These are phyloP conservation scores for Hydra vulgaris DNA, from an alignment of 30 jellyfish, hydroid and myxozoan genomes.

Conservation along the genomic window DNA sequence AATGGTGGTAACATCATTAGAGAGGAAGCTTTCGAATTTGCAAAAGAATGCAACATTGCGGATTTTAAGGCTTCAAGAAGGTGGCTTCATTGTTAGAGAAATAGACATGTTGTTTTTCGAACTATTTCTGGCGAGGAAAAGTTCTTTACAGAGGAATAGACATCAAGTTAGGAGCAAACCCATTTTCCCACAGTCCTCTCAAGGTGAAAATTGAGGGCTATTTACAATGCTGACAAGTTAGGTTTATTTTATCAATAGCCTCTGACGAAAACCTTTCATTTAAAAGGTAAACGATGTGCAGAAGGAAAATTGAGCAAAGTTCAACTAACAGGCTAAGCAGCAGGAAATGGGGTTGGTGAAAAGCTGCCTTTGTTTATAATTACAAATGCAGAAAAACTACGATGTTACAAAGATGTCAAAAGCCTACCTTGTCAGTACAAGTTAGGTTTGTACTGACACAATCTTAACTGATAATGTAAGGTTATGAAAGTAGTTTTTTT, in stretches of 20 bases:
- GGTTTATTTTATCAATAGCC: conserved; percentile 33
- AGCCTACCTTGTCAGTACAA: conserved; percentile 25
- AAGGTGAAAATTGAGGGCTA: conserved; percentile 13
- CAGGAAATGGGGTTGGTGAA: conserved; percentile 40
- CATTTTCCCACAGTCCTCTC: conserved; percentile 33
- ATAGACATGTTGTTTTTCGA: conserved; percentile 25
- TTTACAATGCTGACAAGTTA: conserved; percentile 43
- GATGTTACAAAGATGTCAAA: conserved; percentile 9
- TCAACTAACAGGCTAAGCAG: conserved; percentile 28
- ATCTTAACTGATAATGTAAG: too few relatives aligned
- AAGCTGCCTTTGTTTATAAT: conserved; percentile 34
- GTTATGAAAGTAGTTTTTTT: too few relatives aligned
- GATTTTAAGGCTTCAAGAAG: too few relatives aligned
- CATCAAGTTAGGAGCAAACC: conserved; percentile 38
- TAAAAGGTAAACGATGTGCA: conserved; percentile 16
- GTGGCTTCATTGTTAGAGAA: conserved; percentile 41
- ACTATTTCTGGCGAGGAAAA: conserved; percentile 33
- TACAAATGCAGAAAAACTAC: conserved; percentile 25
- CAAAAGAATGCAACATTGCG: too few relatives aligned
- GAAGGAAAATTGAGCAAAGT: conserved; percentile 40
- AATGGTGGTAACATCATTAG: too few relatives aligned
- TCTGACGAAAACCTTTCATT: conserved; percentile 2
- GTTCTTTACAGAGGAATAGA: conserved; percentile 30
- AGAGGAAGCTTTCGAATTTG: too few relatives aligned
- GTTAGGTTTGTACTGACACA: too few relatives aligned